Base-by-base conservation (phyloP, 2,113 vertebrate genomes). In the Cranoglanis bouderius region DNA sequence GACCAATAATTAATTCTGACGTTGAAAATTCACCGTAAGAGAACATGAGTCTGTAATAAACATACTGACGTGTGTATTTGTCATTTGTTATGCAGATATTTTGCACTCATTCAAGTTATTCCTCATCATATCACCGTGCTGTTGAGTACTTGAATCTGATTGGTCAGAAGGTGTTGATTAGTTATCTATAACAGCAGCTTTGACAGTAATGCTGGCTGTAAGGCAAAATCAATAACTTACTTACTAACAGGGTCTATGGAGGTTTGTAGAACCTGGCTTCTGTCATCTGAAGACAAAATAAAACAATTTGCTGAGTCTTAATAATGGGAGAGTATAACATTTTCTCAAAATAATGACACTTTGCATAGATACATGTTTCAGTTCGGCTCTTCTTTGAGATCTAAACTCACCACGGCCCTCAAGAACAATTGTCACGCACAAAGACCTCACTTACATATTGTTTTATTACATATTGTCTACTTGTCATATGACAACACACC, bases 401-500 rank as follows among this genome's bases (percentile, higher is more conserved):
- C 67, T 19, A 38, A 35, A 72, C 32, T 35, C 32, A 2, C 32
- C 67, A 19, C 29, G n/a, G n/a, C 65, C 65, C 5, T 24, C 8
- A 18, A 40, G 67, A 38, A 32, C n/a, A 16, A 38, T 24, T 21
- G 35, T 2, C 14, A 21, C 32, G 8, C 38, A 40, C 21, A 26
- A 24, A 19, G 2, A 9, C 67, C 67, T 38, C 21, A 6, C 49
- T 78, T 14, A 29, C 77, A 51, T 32, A 53, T 1, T 1, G 18
- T 80, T 18, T 18, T 21, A 80, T 80, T n/a, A n/a, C n/a, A n/a
- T n/a, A n/a, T 49, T 80, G 1, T 3, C 19, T 49, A 29, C 75
- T 78, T n/a, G 49, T n/a, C 83, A 91, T 87, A 32, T 13, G 8
- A 0, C 21, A n/a, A 82, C 78, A 82, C 51, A 55, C 77, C 43